A percentile compares a stretch with the other conserved stretches of the same genome.
Conservation (phyloP, 2,797 vertebrate genomes). For the Capromys pilorides region DNA sequence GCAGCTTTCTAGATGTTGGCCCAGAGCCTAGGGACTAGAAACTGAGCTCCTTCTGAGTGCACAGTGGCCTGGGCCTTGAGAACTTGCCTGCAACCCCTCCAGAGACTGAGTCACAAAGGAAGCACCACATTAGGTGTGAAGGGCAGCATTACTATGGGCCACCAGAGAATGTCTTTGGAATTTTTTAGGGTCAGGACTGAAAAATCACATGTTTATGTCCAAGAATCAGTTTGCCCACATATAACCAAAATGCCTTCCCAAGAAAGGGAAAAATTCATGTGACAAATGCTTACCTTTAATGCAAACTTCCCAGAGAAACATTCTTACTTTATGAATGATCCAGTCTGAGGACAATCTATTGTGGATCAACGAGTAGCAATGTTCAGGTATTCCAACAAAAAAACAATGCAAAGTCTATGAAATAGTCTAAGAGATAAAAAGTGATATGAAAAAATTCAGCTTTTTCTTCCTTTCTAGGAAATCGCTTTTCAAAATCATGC, state of each 20-base stretch:
- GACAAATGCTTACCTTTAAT: not conserved
- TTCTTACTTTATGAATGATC: not conserved
- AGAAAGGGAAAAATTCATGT: not conserved
- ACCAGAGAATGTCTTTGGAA: not conserved
- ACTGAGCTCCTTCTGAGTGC: not conserved
- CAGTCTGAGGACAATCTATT: constrained; percentile 6
- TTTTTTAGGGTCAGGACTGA: not conserved
- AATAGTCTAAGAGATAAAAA: not conserved
- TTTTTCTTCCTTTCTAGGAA: constrained; percentile 11
- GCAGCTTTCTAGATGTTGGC: not conserved
- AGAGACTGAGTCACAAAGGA: not conserved
- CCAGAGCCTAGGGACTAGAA: not conserved
- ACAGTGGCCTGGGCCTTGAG: not conserved
- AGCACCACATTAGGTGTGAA: too few relatives aligned
- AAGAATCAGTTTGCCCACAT: not conserved
- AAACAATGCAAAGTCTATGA: constrained; percentile 16
- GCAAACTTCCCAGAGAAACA: not conserved
- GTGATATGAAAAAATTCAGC: not conserved
- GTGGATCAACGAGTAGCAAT: not conserved
- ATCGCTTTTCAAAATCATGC: not conserved
- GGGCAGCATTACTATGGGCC: not conserved
- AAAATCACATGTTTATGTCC: not conserved
- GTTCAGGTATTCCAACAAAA: not conserved
- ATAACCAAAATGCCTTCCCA: not conserved
- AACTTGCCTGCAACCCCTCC: too few relatives aligned